Conservation (phyloP, 2,888 invertebrate species). For the Andrena flavipes region DNA sequence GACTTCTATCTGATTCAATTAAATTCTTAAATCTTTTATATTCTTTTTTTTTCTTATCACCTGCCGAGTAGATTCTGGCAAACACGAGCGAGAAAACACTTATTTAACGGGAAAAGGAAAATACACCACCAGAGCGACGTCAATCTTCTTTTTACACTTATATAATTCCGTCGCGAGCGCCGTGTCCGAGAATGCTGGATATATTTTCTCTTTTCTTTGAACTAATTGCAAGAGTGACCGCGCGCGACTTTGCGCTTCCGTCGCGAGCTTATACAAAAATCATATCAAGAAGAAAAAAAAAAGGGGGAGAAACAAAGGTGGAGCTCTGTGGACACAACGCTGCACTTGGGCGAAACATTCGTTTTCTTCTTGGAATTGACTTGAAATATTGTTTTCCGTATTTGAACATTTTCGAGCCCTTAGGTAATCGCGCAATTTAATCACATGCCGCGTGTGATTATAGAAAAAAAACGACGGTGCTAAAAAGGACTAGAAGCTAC, state of each 20-base stretch:
- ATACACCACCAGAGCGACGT: slow-evolving; percentile 57
- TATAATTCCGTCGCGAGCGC: slow-evolving; percentile 34
- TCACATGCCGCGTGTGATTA: slow-evolving; percentile 55
- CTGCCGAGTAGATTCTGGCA: slow-evolving; percentile 79
- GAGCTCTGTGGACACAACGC: slow-evolving; percentile 29
- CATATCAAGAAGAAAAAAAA: not conserved
- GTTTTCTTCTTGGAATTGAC: slow-evolving; percentile 44
- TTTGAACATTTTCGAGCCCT: slow-evolving; percentile 47
- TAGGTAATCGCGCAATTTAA: slow-evolving; percentile 41
- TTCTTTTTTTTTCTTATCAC: slow-evolving; percentile 74
- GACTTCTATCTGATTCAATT: slow-evolving; percentile 81
- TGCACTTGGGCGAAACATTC: slow-evolving; percentile 25
- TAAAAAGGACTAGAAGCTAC: slow-evolving; percentile 82
- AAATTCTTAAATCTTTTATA: slow-evolving; percentile 76
- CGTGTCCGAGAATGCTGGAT: slow-evolving; percentile 31
- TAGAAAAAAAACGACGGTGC: slow-evolving; percentile 75
- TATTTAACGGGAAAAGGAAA: slow-evolving; percentile 71
- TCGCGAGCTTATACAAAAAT: not conserved
- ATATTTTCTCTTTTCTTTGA: not conserved
- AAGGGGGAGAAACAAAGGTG: not conserved
- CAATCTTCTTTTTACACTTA: slow-evolving; percentile 43
- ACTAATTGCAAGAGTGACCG: not conserved
- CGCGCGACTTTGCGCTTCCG: not conserved
- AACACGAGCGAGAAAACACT: slow-evolving; percentile 77
- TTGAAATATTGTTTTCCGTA: slow-evolving; percentile 36